Percentiles rank a stretch among this genome's conserved stretches.
phyloP scores from a whole-genome alignment of 2,797 vertebrate genomes.

The Myotis myotis region DNA sequence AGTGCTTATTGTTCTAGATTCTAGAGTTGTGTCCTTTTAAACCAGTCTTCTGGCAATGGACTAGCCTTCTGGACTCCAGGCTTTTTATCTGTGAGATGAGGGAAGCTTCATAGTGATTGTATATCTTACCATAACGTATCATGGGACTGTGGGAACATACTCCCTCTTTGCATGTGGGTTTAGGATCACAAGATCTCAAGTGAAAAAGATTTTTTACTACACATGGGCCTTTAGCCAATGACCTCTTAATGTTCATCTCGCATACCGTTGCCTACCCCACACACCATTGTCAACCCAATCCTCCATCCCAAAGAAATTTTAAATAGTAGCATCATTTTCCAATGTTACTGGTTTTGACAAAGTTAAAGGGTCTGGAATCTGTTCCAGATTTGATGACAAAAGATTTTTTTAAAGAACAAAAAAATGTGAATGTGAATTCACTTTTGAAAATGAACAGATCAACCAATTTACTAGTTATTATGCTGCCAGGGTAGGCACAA shows the following conservation, averaged over 20 bases:
- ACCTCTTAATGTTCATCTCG: background rate
- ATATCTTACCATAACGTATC: background rate
- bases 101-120: background rate
- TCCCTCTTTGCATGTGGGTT: background rate
- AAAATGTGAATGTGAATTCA: slow-evolving; percentile 8
- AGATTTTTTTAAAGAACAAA: background rate
- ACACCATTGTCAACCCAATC: background rate
- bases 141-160: background rate
- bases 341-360: background rate
- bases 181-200: background rate
- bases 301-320: background rate
- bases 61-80: background rate
- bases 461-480: background rate
- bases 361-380: background rate
- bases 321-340: background rate
- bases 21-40: background rate
- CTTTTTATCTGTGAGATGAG: slow-evolving; percentile 14
- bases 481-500: background rate
- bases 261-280: fast-evolving
- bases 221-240: background rate
- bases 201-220: slow-evolving; percentile 14
- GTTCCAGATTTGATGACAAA: background rate
- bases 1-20: background rate
- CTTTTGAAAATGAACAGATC: background rate
- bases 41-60: background rate